Conservation (phyloP, 2,113 vertebrate species). For the Capricornis sumatraensis region DNA sequence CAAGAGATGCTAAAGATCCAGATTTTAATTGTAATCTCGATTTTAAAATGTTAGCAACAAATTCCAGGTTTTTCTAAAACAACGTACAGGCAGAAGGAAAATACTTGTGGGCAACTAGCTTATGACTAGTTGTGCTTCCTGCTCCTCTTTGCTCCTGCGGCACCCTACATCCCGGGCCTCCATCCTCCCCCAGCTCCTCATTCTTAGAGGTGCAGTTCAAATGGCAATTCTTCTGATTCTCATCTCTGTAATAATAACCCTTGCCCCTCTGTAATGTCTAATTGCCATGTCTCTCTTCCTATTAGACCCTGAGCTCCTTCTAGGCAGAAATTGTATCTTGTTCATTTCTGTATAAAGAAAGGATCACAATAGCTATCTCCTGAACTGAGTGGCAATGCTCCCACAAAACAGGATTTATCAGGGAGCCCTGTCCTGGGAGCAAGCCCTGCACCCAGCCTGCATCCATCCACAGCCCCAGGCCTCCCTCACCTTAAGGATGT, state of each 20-base stretch:
- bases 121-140: not conserved
- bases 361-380: not conserved
- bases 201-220: not conserved
- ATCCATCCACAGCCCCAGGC: not conserved
- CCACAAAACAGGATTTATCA: not conserved
- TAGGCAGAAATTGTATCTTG: not conserved
- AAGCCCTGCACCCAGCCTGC: not conserved
- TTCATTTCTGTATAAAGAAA: not conserved
- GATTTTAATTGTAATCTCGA: not conserved
- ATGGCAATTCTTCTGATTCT: not conserved
- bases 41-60: slow-evolving; percentile 33
- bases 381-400: not conserved
- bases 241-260: not conserved
- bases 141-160: not conserved
- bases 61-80: not conserved
- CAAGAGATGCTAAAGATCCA: not conserved
- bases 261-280: not conserved
- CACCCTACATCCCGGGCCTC: not conserved
- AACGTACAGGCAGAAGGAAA: not conserved
- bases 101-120: not conserved
- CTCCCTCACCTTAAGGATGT: slow-evolving; percentile 79
- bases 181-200: not conserved
- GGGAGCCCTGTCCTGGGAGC: not conserved
- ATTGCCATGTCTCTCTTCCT: not conserved
- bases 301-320: not conserved